Conservation (phyloP, 2,113 vertebrate species). For the Hippocampus comes region DNA sequence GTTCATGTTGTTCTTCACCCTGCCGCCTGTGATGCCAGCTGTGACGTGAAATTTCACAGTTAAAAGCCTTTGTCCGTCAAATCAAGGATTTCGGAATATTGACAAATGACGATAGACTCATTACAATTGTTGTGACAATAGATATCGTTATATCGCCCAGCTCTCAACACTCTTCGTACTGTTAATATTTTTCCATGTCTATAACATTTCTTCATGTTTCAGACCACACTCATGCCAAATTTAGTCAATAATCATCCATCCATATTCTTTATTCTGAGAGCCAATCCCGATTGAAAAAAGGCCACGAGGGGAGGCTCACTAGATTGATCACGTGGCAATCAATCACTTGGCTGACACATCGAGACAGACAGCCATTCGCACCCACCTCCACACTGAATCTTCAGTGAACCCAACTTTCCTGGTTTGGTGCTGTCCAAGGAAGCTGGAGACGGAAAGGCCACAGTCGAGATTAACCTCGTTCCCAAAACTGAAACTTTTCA, state of each 20-base stretch:
- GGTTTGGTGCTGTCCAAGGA: not conserved
- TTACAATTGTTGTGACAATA: too few relatives aligned
- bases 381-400: not conserved
- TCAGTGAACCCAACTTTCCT: not conserved
- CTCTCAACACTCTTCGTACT: too few relatives aligned
- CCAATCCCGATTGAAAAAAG: not conserved
- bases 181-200: not conserved
- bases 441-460: not conserved
- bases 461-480: not conserved
- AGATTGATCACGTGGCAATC: not conserved
- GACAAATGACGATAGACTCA: too few relatives aligned
- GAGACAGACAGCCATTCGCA: not conserved
- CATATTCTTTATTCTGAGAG: not conserved
- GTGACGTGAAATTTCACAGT: too few relatives aligned
- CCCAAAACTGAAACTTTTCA: not conserved
- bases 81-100: too few relatives aligned
- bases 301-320: not conserved
- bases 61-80: too few relatives aligned
- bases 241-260: not conserved
- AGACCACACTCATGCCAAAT: slow-evolving; percentile 15
- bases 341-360: not conserved
- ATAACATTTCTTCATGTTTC: slow-evolving; percentile 1
- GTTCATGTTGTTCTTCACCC: too few relatives aligned
- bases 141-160: too few relatives aligned
- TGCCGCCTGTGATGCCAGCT: too few relatives aligned